phyloP scores from a whole-genome alignment of 1,140 invertebrate species.

The Drosophila saltans region DNA sequence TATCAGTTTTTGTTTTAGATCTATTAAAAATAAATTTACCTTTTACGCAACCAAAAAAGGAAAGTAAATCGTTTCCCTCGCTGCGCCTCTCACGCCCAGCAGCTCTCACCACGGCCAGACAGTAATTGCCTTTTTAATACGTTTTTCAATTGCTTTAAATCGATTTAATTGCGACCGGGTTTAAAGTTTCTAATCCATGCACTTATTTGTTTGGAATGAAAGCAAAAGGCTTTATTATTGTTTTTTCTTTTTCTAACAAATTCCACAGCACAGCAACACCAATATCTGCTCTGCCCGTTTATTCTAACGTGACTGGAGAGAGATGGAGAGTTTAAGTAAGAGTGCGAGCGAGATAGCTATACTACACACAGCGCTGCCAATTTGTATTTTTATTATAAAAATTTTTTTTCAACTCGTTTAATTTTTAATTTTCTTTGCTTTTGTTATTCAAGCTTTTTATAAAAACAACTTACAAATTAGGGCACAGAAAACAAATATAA shows the following conservation, averaged over 20 bases:
- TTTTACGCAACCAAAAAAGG: slow-evolving; percentile 71
- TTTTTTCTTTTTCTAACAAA: slow-evolving; percentile 82
- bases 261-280: slow-evolving; percentile 61
- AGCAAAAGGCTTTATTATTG: slow-evolving; percentile 73
- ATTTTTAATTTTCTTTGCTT: background rate
- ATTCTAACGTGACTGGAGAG: slow-evolving; percentile 57
- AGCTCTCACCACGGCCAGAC: slow-evolving; percentile 5
- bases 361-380: background rate
- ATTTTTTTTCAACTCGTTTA: background rate
- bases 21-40: slow-evolving; percentile 43
- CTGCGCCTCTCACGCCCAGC: slow-evolving; percentile 58
- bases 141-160: slow-evolving; percentile 1
- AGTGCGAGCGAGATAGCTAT: slow-evolving; percentile 15
- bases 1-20: background rate
- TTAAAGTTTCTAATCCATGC: slow-evolving; percentile 32
- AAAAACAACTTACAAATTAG: background rate
- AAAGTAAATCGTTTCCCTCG: slow-evolving; percentile 44
- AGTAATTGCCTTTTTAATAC: background rate
- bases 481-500: background rate
- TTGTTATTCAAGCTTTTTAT: background rate
- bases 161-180: slow-evolving; percentile 17
- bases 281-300: slow-evolving; percentile 44
- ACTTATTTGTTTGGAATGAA: slow-evolving; percentile 71
- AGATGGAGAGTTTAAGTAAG: slow-evolving; percentile 57
- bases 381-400: background rate